phyloP scores from a whole-genome alignment of 2,797 vertebrate species.

The Anolis apletophallus region DNA sequence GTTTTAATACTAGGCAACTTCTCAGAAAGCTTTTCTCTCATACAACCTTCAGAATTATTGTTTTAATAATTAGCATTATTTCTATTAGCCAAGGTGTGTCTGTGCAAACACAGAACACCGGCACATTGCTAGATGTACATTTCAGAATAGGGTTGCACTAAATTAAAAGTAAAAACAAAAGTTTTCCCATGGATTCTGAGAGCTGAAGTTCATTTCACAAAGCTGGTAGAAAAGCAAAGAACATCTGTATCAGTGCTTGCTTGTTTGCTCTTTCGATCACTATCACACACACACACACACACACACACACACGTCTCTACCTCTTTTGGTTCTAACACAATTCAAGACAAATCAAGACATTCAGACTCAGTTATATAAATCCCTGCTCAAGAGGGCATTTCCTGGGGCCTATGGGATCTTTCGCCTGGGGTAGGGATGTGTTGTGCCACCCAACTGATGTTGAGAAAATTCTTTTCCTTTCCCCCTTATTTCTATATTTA shows the following conservation, averaged over 20 bases:
- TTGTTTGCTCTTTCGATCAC: no score
- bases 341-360: conserved; percentile 29
- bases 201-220: background rate
- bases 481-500: background rate
- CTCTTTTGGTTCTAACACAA: background rate
- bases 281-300: no score
- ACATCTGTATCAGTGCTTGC: background rate
- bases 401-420: conserved; percentile 44
- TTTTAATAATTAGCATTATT: background rate
- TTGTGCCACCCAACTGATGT: conserved; percentile 5
- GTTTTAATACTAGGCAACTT: conserved; percentile 1
- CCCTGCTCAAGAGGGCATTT: conserved; percentile 61
- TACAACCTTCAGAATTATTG: conserved; percentile 33
- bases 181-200: background rate
- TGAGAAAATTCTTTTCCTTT: conserved; percentile 35
- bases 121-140: background rate
- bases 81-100: background rate
- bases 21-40: background rate
- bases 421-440: background rate
- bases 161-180: fast-evolving
- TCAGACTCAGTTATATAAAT: conserved; percentile 22
- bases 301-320: no score
- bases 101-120: fast-evolving
- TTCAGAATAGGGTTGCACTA: background rate
- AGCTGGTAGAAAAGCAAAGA: background rate